Evolutionary conservation across 2,888 invertebrate species (phyloP).

Genomic region (Salpingus planirostris): DNA sequence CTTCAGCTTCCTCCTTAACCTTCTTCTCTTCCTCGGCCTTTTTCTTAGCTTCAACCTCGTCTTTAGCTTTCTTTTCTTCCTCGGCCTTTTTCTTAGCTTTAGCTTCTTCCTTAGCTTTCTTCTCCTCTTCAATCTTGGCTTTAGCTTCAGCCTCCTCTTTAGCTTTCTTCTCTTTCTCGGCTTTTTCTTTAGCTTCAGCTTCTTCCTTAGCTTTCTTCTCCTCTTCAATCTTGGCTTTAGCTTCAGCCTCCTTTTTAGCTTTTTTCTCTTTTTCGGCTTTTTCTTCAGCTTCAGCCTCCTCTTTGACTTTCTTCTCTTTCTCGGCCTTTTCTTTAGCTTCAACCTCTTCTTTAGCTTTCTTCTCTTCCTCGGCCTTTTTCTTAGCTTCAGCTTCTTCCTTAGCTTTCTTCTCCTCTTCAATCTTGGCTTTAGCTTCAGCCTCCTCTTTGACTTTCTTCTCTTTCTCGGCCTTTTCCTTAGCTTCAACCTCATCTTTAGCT

Average conservation of each 20-base stretch:
- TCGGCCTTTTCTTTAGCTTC: slow-evolving; percentile 17
- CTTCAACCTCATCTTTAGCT: slow-evolving; percentile 17
- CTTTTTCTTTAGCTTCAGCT: slow-evolving; percentile 1
- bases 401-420: neutral
- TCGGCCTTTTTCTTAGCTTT: slow-evolving; percentile 2
- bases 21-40: neutral
- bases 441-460: neutral
- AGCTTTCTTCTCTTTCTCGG: slow-evolving; percentile 12
- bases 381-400: neutral
- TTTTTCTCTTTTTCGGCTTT: slow-evolving; percentile 15
- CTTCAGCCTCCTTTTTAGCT: slow-evolving; percentile 5
- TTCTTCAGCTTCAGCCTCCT: slow-evolving; percentile 14
- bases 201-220: slow-evolving; percentile 14
- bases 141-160: neutral
- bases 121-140: slow-evolving; percentile 2
- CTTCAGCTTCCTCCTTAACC: neutral
- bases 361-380: slow-evolving; percentile 3
- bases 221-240: slow-evolving; percentile 11
- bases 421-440: neutral
- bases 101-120: slow-evolving; percentile 17
- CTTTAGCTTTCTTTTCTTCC: too few relatives aligned
- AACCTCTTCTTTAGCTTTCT: slow-evolving; percentile 7
- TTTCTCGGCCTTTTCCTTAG: neutral
- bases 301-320: slow-evolving; percentile 16
- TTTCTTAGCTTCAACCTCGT: too few relatives aligned